Conservation (phyloP, 1,140 invertebrate species). For the Phortica variegata region DNA sequence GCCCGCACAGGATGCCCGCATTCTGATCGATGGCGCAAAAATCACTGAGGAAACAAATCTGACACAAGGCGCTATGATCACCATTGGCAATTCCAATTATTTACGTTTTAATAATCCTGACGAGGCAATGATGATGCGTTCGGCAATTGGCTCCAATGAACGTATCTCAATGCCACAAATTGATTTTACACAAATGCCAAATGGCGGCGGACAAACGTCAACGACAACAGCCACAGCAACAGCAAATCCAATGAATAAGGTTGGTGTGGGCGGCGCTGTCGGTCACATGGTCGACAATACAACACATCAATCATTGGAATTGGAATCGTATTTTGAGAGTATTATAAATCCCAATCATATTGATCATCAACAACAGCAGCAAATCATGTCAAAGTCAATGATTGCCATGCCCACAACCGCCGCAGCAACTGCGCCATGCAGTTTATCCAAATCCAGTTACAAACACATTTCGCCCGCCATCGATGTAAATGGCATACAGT, state of each 20-base stretch:
- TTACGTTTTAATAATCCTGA: conserved; percentile 88
- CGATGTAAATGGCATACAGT: conserved; percentile 60
- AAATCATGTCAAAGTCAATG: background rate
- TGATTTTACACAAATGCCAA: conserved; percentile 59
- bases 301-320: conserved; percentile 26
- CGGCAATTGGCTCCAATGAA: conserved; percentile 57
- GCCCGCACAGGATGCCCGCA: conserved; percentile 59
- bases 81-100: conserved; percentile 82
- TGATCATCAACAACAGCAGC: background rate
- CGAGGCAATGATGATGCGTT: conserved; percentile 79
- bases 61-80: conserved; percentile 77
- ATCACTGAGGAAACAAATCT: conserved; percentile 43
- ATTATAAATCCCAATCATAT: conserved; percentile 22
- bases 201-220: conserved; percentile 61
- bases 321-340: conserved; percentile 45
- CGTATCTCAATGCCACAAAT: conserved; percentile 72
- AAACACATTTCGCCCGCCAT: conserved; percentile 34
- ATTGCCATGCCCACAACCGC: conserved; percentile 3
- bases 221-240: background rate
- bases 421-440: background rate
- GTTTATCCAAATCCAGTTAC: conserved; percentile 23
- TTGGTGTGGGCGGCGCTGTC: conserved; percentile 5
- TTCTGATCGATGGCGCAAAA: conserved; percentile 45
- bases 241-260: conserved; percentile 7
- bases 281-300: conserved; percentile 4